Percentiles rank a stretch among this genome's conserved stretches.
These are phyloP conservation scores for Synodontis membranacea DNA, from an alignment of 2,113 vertebrate genomes.

Conservation along the genomic window DNA sequence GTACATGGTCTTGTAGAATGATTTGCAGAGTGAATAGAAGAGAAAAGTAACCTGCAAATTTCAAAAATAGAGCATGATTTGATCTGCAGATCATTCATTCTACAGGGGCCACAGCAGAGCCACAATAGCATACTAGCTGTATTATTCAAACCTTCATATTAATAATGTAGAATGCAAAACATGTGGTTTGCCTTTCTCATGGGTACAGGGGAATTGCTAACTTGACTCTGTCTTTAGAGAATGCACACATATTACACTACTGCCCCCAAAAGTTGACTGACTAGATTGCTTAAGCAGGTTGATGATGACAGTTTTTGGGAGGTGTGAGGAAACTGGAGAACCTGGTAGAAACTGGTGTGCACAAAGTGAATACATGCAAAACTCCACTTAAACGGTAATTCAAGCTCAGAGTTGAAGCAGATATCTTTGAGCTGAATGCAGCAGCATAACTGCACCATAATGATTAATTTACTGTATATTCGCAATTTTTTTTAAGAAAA, in stretches of 20 bases:
- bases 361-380: background rate
- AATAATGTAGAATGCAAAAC: constrained; percentile 62
- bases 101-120: constrained; percentile 47
- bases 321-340: background rate
- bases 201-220: constrained; percentile 41
- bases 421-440: background rate
- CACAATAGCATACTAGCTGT: constrained; percentile 58
- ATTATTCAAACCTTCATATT: constrained; percentile 63
- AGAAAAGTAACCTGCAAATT: constrained; percentile 37
- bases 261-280: background rate
- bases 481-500: constrained; percentile 16
- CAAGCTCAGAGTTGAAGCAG: background rate
- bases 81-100: constrained; percentile 50
- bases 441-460: background rate
- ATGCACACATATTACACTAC: background rate
- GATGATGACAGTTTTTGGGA: background rate
- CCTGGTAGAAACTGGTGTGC: background rate
- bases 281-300: background rate
- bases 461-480: background rate
- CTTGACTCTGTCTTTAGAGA: constrained; percentile 17
- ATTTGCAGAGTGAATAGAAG: background rate
- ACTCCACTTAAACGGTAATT: background rate
- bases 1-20: background rate
- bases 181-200: constrained; percentile 56
- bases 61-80: constrained; percentile 62